These are phyloP conservation scores for Polia nebulosa DNA, from an alignment of 2,888 invertebrate species.

Conservation along the genomic window DNA sequence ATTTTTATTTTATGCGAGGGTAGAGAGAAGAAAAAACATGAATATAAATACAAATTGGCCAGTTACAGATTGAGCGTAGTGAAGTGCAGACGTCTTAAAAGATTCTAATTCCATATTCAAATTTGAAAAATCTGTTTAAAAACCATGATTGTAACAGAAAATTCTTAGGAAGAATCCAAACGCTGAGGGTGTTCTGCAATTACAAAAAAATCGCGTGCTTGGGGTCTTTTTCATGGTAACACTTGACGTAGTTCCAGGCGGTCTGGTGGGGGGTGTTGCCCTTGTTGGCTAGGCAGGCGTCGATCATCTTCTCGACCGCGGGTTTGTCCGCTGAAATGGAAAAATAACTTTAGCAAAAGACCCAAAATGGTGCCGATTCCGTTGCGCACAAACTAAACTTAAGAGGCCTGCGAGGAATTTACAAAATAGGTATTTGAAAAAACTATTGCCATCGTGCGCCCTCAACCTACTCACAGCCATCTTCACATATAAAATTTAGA, in stretches of 20 bases:
- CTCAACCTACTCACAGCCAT: too few relatives aligned
- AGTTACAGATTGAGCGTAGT: slow-evolving; percentile 16
- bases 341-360: not conserved
- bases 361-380: too few relatives aligned
- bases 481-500: too few relatives aligned
- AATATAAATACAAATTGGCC: slow-evolving; percentile 6
- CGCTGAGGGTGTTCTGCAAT: slow-evolving; percentile 59
- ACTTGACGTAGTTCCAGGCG: slow-evolving; percentile 90
- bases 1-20: not conserved
- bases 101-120: slow-evolving; percentile 32
- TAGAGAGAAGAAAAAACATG: not conserved
- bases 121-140: slow-evolving; percentile 18
- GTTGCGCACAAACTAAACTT: too few relatives aligned
- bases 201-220: slow-evolving; percentile 88
- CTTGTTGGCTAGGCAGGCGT: slow-evolving; percentile 86
- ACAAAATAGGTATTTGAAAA: too few relatives aligned
- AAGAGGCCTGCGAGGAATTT: too few relatives aligned
- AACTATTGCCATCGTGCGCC: too few relatives aligned
- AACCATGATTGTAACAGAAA: slow-evolving; percentile 43
- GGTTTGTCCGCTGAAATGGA: slow-evolving; percentile 84
- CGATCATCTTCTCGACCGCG: slow-evolving; percentile 86
- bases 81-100: slow-evolving; percentile 33
- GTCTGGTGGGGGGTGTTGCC: slow-evolving; percentile 87
- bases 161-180: slow-evolving; percentile 59
- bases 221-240: slow-evolving; percentile 90